Percentiles rank a stretch among this genome's conserved stretches.
phyloP scores from a whole-genome alignment of 1,140 invertebrate genomes.

The Drosophila punjabiensis region DNA sequence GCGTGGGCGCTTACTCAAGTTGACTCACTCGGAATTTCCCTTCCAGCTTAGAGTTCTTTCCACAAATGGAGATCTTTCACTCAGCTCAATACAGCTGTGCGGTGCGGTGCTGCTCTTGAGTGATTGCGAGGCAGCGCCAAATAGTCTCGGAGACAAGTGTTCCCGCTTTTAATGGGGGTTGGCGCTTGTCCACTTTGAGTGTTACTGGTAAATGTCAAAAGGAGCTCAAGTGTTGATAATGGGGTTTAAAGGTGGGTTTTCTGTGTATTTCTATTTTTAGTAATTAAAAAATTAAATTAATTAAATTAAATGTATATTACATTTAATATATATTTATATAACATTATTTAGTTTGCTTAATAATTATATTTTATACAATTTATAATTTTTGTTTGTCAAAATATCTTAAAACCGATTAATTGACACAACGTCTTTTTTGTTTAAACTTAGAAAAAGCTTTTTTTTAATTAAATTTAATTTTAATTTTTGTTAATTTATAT shows the following conservation, averaged over 20 bases:
- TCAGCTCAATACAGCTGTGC: constrained; percentile 1
- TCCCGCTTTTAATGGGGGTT: constrained; percentile 31
- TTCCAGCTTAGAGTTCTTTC: neutral
- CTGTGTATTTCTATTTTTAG: neutral
- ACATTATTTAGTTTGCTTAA: too few relatives aligned
- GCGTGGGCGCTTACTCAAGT: too few relatives aligned
- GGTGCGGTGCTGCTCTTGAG: constrained; percentile 25
- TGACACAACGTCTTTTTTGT: too few relatives aligned
- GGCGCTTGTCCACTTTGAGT: neutral
- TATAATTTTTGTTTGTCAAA: too few relatives aligned
- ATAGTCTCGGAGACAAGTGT: constrained; percentile 31
- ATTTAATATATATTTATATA: too few relatives aligned
- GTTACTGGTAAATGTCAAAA: neutral
- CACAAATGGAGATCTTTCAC: constrained; percentile 8
- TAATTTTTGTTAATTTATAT: too few relatives aligned
- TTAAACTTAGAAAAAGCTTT: too few relatives aligned
- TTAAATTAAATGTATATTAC: too few relatives aligned
- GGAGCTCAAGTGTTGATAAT: neutral
- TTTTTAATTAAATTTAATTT: too few relatives aligned
- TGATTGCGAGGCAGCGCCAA: neutral
- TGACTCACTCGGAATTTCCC: too few relatives aligned
- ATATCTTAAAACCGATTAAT: too few relatives aligned
- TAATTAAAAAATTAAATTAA: neutral
- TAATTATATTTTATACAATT: too few relatives aligned
- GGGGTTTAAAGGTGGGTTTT: neutral